Evolutionary conservation across 1,140 invertebrate species (phyloP).

Genomic region (Cyclargus thomasi): DNA sequence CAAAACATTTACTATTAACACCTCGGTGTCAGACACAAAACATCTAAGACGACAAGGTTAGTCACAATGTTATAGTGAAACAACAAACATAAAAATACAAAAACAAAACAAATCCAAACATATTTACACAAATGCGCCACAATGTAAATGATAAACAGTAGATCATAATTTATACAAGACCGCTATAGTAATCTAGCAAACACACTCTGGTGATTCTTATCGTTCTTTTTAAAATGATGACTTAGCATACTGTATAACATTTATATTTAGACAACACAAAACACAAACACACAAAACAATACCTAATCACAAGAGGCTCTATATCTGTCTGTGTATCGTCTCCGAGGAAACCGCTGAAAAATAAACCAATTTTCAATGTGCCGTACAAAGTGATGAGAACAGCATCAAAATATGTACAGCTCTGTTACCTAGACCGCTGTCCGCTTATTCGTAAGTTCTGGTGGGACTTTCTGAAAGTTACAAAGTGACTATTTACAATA

Average conservation of each 20-base stretch:
- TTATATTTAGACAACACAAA: conserved; percentile 28
- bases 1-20: not conserved
- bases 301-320: conserved; percentile 37
- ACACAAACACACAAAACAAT: conserved; percentile 21
- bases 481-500: conserved; percentile 7
- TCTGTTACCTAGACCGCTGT: conserved; percentile 46
- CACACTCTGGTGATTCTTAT: too few species aligned
- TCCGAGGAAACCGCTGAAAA: conserved; percentile 62
- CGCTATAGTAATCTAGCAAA: too few species aligned
- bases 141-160: not conserved
- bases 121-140: conserved; percentile 15
- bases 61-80: conserved; percentile 25
- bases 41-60: conserved; percentile 25
- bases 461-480: conserved; percentile 22
- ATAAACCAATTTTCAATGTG: conserved; percentile 42
- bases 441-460: conserved; percentile 25
- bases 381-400: conserved; percentile 28
- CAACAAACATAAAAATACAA: conserved; percentile 13
- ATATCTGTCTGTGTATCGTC: conserved; percentile 29
- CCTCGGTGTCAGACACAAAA: conserved; percentile 12
- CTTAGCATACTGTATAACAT: not conserved
- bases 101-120: conserved; percentile 3
- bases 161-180: too few species aligned
- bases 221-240: too few species aligned
- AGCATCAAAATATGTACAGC: conserved; percentile 11